These are phyloP conservation scores for Campoletis raptor DNA, from an alignment of 2,888 invertebrate genomes.

Conservation along the genomic window DNA sequence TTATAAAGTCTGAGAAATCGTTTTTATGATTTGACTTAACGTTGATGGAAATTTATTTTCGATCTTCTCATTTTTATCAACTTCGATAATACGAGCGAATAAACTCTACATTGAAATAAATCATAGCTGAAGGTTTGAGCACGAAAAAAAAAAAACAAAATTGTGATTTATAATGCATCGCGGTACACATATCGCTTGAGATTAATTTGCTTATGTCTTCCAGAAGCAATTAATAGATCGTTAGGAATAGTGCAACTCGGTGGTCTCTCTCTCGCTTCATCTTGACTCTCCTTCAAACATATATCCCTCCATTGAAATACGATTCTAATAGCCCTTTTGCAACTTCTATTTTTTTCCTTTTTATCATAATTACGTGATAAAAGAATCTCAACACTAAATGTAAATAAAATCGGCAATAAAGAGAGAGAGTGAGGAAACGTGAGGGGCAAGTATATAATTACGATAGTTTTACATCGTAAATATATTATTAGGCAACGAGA, in stretches of 20 bases:
- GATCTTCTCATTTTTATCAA: neutral
- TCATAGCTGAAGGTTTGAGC: neutral
- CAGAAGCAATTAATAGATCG: constrained; percentile 53
- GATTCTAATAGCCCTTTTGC: constrained; percentile 30
- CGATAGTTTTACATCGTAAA: neutral
- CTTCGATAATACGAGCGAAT: neutral
- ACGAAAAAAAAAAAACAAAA: neutral
- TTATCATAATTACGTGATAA: constrained; percentile 35
- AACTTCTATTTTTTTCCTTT: constrained; percentile 13
- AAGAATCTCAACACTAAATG: constrained; percentile 15
- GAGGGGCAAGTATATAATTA: constrained; percentile 9
- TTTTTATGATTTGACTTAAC: neutral
- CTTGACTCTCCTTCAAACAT: neutral
- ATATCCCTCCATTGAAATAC: constrained; percentile 18
- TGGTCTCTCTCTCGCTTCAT: constrained; percentile 35
- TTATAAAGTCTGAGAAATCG: neutral
- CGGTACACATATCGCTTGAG: neutral
- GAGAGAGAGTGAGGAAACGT: neutral
- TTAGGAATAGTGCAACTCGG: constrained; percentile 50
- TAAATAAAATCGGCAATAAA: constrained; percentile 6
- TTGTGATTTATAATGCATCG: neutral
- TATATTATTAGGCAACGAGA: constrained; percentile 4
- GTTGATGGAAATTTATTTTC: neutral
- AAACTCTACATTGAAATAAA: neutral
- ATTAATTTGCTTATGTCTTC: constrained; percentile 16